Evolutionary conservation across 1,140 invertebrate genomes (phyloP).

Genomic region (Caerostris darwini): DNA sequence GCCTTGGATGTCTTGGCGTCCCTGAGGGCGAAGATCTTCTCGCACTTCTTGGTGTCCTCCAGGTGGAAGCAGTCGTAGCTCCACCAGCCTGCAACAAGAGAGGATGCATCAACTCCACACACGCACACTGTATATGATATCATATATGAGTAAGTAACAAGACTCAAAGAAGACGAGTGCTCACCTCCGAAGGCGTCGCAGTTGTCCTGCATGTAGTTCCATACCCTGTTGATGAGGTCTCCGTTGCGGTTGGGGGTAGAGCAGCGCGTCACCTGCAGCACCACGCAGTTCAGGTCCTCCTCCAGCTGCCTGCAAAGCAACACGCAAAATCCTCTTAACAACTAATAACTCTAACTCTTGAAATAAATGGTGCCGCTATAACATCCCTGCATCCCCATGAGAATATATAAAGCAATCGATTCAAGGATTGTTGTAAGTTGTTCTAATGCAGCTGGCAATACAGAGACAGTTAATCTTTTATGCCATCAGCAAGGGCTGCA

Average conservation of each 20-base stretch:
- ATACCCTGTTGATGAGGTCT: conserved; percentile 65
- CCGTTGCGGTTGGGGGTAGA: conserved; percentile 37
- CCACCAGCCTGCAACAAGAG: conserved; percentile 70
- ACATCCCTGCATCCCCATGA: too few relatives aligned
- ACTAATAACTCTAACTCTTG: too few relatives aligned
- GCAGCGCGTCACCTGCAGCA: conserved; percentile 64
- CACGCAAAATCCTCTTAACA: too few relatives aligned
- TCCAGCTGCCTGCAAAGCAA: conserved; percentile 46
- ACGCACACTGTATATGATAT: background rate
- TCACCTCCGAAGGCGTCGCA: conserved; percentile 76
- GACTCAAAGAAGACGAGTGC: background rate
- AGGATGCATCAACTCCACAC: background rate
- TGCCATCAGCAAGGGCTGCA: too few relatives aligned
- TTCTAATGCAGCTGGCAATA: too few relatives aligned
- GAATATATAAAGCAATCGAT: too few relatives aligned
- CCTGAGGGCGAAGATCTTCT: conserved; percentile 70
- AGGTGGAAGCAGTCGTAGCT: conserved; percentile 67
- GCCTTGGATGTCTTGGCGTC: background rate
- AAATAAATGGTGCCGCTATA: too few relatives aligned
- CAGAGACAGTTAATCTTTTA: too few relatives aligned
- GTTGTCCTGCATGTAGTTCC: conserved; percentile 74
- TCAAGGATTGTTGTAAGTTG: too few relatives aligned
- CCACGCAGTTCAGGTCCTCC: conserved; percentile 70
- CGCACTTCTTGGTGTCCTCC: conserved; percentile 73
- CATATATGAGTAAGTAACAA: background rate